These are phyloP conservation scores for Chrysoperla carnea DNA, from an alignment of 1,140 invertebrate genomes.

Conservation along the genomic window DNA sequence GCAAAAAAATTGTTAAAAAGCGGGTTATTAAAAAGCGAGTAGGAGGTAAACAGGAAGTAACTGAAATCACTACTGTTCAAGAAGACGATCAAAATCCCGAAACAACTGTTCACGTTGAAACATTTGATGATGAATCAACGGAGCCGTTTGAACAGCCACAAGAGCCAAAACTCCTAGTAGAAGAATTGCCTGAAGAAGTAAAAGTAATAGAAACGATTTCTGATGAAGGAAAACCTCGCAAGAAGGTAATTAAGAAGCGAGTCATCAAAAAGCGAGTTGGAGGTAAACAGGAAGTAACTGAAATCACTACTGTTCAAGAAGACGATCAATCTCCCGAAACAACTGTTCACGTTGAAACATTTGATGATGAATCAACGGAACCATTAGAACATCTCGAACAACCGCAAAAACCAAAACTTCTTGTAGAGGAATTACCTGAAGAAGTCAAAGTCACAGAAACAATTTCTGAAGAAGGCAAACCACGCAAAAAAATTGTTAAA, in stretches of 20 bases:
- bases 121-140: conserved; percentile 7
- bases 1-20: conserved; percentile 14
- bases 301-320: conserved; percentile 24
- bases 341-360: conserved; percentile 11
- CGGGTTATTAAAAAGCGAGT: conserved; percentile 15
- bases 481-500: conserved; percentile 15
- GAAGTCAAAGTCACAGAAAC: conserved; percentile 16
- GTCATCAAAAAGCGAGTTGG: conserved; percentile 21
- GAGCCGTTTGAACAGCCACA: conserved; percentile 10
- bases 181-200: conserved; percentile 24
- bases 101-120: conserved; percentile 17
- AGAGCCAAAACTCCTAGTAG: conserved; percentile 5
- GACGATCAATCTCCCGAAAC: conserved; percentile 22
- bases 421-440: conserved; percentile 20
- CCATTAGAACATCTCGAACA: conserved; percentile 1
- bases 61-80: conserved; percentile 16
- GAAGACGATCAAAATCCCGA: conserved; percentile 16
- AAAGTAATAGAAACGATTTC: conserved; percentile 24
- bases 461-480: conserved; percentile 13
- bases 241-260: conserved; percentile 18
- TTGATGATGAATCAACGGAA: not conserved
- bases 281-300: conserved; percentile 20
- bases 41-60: conserved; percentile 14
- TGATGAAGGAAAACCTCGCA: conserved; percentile 20
- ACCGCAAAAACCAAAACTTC: not conserved